These are phyloP conservation scores for Agrochola lota DNA, from an alignment of 2,888 invertebrate species.

Conservation along the genomic window DNA sequence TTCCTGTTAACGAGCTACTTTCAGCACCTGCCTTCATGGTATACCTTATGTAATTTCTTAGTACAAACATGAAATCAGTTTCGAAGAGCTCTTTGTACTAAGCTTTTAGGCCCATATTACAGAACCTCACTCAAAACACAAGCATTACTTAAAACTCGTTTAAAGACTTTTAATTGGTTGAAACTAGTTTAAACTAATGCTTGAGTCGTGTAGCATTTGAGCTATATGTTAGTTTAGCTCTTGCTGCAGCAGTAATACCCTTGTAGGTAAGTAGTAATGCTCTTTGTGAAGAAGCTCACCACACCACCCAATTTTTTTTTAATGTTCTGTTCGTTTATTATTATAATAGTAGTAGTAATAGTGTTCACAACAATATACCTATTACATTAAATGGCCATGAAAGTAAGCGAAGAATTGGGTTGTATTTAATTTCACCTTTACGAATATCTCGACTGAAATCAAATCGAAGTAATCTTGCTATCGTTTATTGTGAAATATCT, in stretches of 20 bases:
- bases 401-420: constrained; percentile 5
- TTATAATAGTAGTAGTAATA: neutral
- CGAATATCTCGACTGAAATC: neutral
- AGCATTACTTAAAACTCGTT: too few species aligned
- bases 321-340: neutral
- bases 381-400: constrained; percentile 18
- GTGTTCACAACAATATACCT: neutral
- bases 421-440: constrained; percentile 15
- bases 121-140: too few species aligned
- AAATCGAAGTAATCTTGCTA: neutral
- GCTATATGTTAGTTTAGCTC: neutral
- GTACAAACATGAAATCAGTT: neutral
- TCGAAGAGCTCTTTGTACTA: neutral
- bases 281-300: neutral
- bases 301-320: neutral
- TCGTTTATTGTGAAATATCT: neutral
- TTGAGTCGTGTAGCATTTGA: neutral
- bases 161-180: too few species aligned
- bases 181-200: too few species aligned
- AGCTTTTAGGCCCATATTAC: neutral
- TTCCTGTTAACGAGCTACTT: neutral
- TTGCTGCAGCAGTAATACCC: neutral
- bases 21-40: neutral
- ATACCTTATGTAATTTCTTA: neutral
- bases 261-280: neutral